Conservation (phyloP, 2,888 invertebrate species). For the Muscina levida region DNA sequence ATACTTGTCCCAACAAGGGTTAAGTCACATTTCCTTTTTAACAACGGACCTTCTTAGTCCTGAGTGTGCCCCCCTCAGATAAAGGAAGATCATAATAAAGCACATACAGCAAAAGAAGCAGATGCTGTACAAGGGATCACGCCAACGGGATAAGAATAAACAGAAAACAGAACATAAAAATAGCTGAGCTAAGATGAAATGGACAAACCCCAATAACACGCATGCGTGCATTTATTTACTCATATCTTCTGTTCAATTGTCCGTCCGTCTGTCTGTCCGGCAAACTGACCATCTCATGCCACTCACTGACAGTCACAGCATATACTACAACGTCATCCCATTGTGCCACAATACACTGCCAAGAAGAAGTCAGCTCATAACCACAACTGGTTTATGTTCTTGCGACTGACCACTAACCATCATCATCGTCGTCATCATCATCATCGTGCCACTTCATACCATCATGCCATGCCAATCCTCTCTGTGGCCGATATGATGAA, state of each 20-base stretch:
- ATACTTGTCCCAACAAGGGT: too few species aligned
- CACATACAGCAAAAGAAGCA: conserved; percentile 37
- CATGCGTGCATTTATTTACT: conserved; percentile 22
- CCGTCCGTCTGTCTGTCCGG: conserved; percentile 20
- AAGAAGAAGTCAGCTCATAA: conserved; percentile 6
- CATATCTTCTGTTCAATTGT: conserved; percentile 8
- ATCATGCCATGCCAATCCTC: conserved; percentile 12
- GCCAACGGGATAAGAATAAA: background rate
- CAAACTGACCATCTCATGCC: conserved; percentile 25
- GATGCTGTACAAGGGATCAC: conserved; percentile 43
- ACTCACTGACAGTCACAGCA: too few species aligned
- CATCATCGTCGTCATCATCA: background rate
- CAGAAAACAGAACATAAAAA: conserved; percentile 15
- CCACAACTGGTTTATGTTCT: conserved; percentile 46
- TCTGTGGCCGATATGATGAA: background rate
- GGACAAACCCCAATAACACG: conserved; percentile 8
- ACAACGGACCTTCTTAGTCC: too few species aligned
- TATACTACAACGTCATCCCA: background rate
- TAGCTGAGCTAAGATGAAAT: conserved; percentile 1
- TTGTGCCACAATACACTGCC: too few species aligned
- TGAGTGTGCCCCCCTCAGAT: too few species aligned
- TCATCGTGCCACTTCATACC: background rate
- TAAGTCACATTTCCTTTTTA: background rate
- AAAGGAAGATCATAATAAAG: background rate
- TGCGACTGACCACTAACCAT: background rate